These are phyloP conservation scores for Pseudochromis fuscus DNA, from an alignment of 2,797 vertebrate species.

Conservation along the genomic window DNA sequence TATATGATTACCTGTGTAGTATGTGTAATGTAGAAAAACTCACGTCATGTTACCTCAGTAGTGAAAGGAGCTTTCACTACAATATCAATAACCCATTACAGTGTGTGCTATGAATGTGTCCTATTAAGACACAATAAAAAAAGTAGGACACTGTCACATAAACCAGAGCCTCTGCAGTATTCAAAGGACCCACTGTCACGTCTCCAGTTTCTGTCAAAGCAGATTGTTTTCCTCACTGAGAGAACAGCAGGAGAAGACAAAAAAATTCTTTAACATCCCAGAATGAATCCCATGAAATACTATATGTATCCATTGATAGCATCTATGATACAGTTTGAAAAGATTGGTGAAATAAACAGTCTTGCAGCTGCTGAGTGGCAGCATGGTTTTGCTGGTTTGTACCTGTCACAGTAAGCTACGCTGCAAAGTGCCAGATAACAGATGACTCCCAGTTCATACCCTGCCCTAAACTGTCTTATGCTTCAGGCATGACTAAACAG, in stretches of 20 bases:
- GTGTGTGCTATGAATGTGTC: slow-evolving; percentile 55
- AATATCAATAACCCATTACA: slow-evolving; percentile 57
- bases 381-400: slow-evolving; percentile 1
- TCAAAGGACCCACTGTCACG: slow-evolving; percentile 23
- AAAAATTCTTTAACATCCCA: slow-evolving; percentile 27
- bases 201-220: slow-evolving; percentile 51
- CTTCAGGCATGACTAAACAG: background rate
- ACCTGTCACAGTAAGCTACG: background rate
- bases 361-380: slow-evolving; percentile 14
- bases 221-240: slow-evolving; percentile 32
- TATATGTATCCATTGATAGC: background rate
- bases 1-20: slow-evolving; percentile 66
- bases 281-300: slow-evolving; percentile 7
- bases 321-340: background rate
- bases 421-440: slow-evolving; percentile 4
- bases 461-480: background rate
- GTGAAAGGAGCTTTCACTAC: slow-evolving; percentile 47
- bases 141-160: slow-evolving; percentile 51
- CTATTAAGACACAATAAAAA: slow-evolving; percentile 64
- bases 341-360: background rate
- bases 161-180: slow-evolving; percentile 38
- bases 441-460: background rate
- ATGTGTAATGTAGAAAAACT: slow-evolving; percentile 60
- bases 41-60: slow-evolving; percentile 39
- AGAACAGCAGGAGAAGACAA: slow-evolving; percentile 22